Evolutionary conservation across 2,888 invertebrate genomes (phyloP).

Genomic region (Pristionchus entomophagus): DNA sequence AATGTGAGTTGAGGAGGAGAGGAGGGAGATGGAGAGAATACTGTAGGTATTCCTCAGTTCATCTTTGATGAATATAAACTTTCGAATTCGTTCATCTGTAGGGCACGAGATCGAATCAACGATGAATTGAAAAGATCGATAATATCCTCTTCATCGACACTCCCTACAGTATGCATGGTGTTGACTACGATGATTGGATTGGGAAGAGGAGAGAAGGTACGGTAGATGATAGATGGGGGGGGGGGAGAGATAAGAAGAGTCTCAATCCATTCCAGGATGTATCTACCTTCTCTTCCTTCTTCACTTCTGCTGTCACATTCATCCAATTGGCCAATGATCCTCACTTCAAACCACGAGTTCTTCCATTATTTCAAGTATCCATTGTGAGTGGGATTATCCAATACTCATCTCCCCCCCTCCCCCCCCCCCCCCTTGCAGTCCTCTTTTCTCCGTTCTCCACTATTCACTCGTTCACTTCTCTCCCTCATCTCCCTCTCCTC

Average conservation of each 20-base stretch:
- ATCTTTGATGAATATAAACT: too few relatives aligned
- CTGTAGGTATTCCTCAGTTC: too few relatives aligned
- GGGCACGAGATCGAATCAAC: slow-evolving; percentile 19
- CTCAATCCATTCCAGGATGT: slow-evolving; percentile 19
- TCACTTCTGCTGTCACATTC: slow-evolving; percentile 14
- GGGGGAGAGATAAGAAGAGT: not conserved
- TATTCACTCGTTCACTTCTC: slow-evolving; percentile 8
- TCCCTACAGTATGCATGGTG: not conserved
- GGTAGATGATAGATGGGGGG: not conserved
- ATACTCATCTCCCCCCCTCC: not conserved
- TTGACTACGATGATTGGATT: not conserved
- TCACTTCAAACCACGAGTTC: not conserved
- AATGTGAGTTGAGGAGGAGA: not conserved
- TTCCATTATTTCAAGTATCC: slow-evolving; percentile 31
- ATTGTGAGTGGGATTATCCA: not conserved
- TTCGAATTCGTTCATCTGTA: not conserved
- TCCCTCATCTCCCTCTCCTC: slow-evolving; percentile 24
- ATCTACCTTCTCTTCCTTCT: slow-evolving; percentile 12
- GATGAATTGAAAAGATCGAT: slow-evolving; percentile 39
- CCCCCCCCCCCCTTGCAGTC: slow-evolving; percentile 8
- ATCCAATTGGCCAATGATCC: not conserved
- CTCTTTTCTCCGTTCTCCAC: not conserved
- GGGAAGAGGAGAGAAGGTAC: slow-evolving; percentile 23
- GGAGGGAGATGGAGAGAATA: too few relatives aligned
- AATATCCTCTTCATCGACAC: slow-evolving; percentile 4